Conservation (phyloP, 2,113 vertebrate genomes). For the Brienomyrus brachyistius region DNA sequence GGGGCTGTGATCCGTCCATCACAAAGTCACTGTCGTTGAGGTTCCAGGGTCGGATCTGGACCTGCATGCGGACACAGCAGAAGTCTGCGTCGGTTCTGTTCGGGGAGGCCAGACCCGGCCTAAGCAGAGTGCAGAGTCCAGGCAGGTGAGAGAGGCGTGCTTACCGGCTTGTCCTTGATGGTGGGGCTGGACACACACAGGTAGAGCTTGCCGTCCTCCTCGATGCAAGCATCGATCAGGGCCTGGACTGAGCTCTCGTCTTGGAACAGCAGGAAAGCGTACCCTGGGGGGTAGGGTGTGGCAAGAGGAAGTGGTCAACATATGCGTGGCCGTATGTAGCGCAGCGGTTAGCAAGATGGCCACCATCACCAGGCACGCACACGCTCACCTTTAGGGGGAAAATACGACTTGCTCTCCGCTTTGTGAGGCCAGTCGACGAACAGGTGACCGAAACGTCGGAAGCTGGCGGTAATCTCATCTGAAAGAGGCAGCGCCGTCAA, state of each 20-base stretch:
- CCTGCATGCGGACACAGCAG: slow-evolving; percentile 56
- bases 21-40: slow-evolving; percentile 99
- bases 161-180: slow-evolving; percentile 98
- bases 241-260: slow-evolving; percentile 98
- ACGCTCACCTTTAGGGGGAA: slow-evolving; percentile 79
- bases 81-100: not conserved
- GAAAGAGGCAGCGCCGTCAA: not conserved
- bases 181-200: slow-evolving; percentile 97
- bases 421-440: slow-evolving; percentile 90
- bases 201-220: slow-evolving; percentile 96
- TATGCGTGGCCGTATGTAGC: too few relatives aligned
- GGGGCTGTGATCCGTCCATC: slow-evolving; percentile 98
- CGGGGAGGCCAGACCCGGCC: not conserved
- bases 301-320: not conserved
- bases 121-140: not conserved
- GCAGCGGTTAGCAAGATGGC: not conserved
- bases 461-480: slow-evolving; percentile 88
- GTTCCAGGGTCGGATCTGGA: slow-evolving; percentile 98
- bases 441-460: slow-evolving; percentile 81
- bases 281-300: slow-evolving; percentile 59
- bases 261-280: slow-evolving; percentile 97
- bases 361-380: not conserved
- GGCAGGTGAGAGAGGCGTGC: slow-evolving; percentile 37
- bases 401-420: slow-evolving; percentile 87
- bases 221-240: slow-evolving; percentile 95